These are phyloP conservation scores for Hemaris fuciformis DNA, from an alignment of 2,888 invertebrate genomes.

Conservation along the genomic window DNA sequence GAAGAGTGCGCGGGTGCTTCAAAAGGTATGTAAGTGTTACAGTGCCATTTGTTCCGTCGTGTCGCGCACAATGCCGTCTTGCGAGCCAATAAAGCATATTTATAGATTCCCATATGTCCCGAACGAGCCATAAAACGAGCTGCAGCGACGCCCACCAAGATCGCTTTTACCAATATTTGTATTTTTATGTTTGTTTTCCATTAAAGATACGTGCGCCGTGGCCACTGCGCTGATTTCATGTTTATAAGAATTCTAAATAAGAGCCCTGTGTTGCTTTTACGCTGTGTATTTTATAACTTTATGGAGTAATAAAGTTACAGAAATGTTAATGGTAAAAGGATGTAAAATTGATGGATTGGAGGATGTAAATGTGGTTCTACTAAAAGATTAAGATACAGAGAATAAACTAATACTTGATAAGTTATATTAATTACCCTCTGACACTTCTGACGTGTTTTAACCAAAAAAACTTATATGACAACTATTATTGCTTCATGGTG, in stretches of 20 bases:
- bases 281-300: no score
- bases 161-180: constrained; percentile 7
- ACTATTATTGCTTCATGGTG: no score
- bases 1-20: neutral
- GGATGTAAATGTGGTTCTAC: no score
- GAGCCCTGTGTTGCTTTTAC: neutral
- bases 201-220: neutral
- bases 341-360: no score
- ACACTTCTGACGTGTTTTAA: no score
- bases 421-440: no score
- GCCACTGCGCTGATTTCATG: neutral
- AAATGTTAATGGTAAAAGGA: no score
- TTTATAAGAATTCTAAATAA: neutral
- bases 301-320: no score
- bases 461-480: no score
- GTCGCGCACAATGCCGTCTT: constrained; percentile 36
- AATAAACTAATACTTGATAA: no score
- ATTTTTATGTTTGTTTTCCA: constrained; percentile 10
- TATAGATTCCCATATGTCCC: constrained; percentile 28
- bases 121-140: constrained; percentile 5
- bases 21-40: constrained; percentile 5
- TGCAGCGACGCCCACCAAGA: neutral
- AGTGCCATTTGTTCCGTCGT: constrained; percentile 24
- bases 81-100: constrained; percentile 38
- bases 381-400: no score